These are phyloP conservation scores for Pseudoatta argentina DNA, from an alignment of 1,140 invertebrate species.

Conservation along the genomic window DNA sequence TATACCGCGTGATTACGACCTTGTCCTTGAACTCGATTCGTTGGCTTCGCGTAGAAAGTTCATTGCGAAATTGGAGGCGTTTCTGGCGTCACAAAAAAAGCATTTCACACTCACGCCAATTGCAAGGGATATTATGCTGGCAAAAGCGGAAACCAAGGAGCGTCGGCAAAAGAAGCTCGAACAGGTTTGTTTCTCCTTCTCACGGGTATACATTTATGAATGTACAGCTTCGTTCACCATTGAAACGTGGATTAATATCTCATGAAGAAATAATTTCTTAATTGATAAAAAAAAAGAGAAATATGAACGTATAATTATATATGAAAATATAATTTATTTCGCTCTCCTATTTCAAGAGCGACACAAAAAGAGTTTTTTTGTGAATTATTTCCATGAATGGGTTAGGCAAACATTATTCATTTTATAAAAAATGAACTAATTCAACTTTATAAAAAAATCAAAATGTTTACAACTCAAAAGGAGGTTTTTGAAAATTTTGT, in stretches of 20 bases:
- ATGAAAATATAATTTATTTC: neutral
- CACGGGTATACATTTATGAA: neutral
- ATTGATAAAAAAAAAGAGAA: neutral
- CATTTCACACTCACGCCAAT: conserved; percentile 88
- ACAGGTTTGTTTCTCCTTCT: conserved; percentile 83
- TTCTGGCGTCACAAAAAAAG: conserved; percentile 94
- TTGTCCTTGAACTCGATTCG: conserved; percentile 97
- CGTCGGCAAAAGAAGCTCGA: conserved; percentile 97
- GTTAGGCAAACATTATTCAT: too few species aligned
- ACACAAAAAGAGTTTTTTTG: too few species aligned
- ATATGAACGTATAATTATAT: neutral
- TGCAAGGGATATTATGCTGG: conserved; percentile 94
- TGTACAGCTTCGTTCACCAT: neutral
- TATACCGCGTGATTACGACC: conserved; percentile 97
- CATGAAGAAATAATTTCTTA: neutral
- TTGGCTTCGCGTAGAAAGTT: conserved; percentile 94
- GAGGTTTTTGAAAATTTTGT: too few species aligned
- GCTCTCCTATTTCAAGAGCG: too few species aligned
- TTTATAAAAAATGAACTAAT: too few species aligned
- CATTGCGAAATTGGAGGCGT: conserved; percentile 95
- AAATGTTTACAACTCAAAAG: too few species aligned
- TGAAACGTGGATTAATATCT: neutral
- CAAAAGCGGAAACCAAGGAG: conserved; percentile 98
- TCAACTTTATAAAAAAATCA: too few species aligned
- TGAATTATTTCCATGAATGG: too few species aligned